Evolutionary conservation across 2,113 vertebrate species (phyloP).

Genomic region (Glareola pratincola): DNA sequence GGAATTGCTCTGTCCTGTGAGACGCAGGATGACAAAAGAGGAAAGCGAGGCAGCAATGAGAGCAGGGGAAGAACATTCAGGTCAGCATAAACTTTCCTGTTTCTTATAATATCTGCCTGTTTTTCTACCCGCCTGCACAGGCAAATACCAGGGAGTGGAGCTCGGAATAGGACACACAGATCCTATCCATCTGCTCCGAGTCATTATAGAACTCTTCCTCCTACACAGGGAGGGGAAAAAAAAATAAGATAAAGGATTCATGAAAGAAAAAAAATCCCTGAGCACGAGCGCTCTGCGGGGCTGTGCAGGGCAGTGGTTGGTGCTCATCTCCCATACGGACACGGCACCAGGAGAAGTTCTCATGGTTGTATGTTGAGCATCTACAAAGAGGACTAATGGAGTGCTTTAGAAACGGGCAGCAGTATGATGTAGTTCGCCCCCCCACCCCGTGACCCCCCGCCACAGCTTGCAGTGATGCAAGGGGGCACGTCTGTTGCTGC

Average conservation of each 20-base stretch:
- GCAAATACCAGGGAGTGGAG: background rate
- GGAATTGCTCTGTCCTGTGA: background rate
- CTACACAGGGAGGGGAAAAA: background rate
- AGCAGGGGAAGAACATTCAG: background rate
- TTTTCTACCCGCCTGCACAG: background rate
- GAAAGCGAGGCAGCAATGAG: background rate
- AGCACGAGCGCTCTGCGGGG: fast-evolving
- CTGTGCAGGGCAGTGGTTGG: fast-evolving
- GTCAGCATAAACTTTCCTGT: background rate
- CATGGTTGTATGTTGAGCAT: background rate
- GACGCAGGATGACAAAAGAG: background rate
- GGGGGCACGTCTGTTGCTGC: background rate
- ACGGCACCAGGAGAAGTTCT: background rate
- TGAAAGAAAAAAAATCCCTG: background rate
- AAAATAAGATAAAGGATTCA: fast-evolving
- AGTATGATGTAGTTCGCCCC: too few relatives aligned
- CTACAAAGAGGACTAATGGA: fast-evolving
- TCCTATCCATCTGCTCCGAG: constrained; percentile 1
- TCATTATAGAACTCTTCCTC: background rate
- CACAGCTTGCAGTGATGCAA: background rate
- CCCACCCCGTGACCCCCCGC: too few relatives aligned
- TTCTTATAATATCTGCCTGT: background rate
- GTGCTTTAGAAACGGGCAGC: background rate
- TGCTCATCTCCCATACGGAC: fast-evolving
- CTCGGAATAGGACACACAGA: background rate